phyloP scores from a whole-genome alignment of 2,888 invertebrate species.

The Pelosia muscerda region DNA sequence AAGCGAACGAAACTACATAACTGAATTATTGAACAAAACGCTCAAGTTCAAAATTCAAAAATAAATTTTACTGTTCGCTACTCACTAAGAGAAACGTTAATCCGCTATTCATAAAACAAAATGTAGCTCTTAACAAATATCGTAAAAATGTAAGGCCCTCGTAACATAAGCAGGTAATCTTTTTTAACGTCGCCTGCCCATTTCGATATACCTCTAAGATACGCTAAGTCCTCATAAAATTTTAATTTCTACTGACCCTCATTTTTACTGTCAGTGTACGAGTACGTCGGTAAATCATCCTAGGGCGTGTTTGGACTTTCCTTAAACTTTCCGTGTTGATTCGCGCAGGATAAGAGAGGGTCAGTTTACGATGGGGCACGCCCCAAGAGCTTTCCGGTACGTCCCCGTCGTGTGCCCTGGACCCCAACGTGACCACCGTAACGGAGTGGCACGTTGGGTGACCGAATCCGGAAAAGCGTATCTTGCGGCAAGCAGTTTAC shows the following conservation, averaged over 20 bases:
- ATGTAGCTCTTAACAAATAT: slow-evolving; percentile 52
- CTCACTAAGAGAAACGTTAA: slow-evolving; percentile 33
- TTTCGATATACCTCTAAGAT: slow-evolving; percentile 58
- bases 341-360: slow-evolving; percentile 75
- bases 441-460: no score
- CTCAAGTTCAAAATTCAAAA: not conserved
- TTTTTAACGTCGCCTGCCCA: slow-evolving; percentile 52
- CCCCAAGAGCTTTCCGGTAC: no score
- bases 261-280: slow-evolving; percentile 70
- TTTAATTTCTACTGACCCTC: slow-evolving; percentile 76
- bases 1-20: not conserved
- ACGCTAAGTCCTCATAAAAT: slow-evolving; percentile 66
- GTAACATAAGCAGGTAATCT: slow-evolving; percentile 63
- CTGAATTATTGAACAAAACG: not conserved
- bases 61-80: slow-evolving; percentile 24
- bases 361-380: no score
- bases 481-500: no score
- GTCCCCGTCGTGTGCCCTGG: no score
- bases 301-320: slow-evolving; percentile 60
- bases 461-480: no score
- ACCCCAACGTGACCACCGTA: no score
- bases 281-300: slow-evolving; percentile 70
- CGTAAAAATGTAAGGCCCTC: slow-evolving; percentile 57
- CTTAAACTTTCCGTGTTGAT: slow-evolving; percentile 73
- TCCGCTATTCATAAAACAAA: slow-evolving; percentile 50